Conservation (phyloP, 2,797 vertebrate genomes). For the Distichodus sexfasciatus region DNA sequence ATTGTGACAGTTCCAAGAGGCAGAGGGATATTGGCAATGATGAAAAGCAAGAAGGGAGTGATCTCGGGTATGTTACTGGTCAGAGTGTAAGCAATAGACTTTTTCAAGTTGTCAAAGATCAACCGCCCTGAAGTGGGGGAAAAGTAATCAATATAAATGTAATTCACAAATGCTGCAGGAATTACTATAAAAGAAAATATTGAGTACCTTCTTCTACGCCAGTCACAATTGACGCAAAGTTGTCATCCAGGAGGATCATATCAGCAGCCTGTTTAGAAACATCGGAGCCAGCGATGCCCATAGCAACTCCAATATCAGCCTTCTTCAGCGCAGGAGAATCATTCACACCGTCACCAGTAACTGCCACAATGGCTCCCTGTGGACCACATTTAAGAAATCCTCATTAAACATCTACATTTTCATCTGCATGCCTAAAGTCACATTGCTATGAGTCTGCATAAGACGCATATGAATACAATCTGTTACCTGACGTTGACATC, state of each 20-base stretch:
- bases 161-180: background rate
- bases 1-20: constrained; percentile 86
- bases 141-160: background rate
- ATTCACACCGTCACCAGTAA: constrained; percentile 87
- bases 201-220: constrained; percentile 83
- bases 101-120: constrained; percentile 90
- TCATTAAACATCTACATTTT: too few species aligned
- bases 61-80: constrained; percentile 90
- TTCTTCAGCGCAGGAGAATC: constrained; percentile 87
- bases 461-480: background rate
- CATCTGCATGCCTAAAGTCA: too few species aligned
- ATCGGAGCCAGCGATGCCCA: constrained; percentile 87
- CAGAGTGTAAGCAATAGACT: constrained; percentile 86
- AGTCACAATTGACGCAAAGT: constrained; percentile 87
- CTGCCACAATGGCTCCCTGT: constrained; percentile 85
- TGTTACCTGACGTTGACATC: constrained; percentile 82
- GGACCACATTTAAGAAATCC: too few species aligned
- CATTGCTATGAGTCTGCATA: too few species aligned
- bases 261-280: constrained; percentile 88
- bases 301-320: constrained; percentile 86
- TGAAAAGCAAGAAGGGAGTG: constrained; percentile 86
- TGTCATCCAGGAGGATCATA: constrained; percentile 87
- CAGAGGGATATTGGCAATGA: constrained; percentile 84
- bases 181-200: background rate
- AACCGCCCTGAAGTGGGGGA: constrained; percentile 71